These are phyloP conservation scores for Melieria omissa DNA, from an alignment of 2,888 invertebrate species.

Conservation along the genomic window DNA sequence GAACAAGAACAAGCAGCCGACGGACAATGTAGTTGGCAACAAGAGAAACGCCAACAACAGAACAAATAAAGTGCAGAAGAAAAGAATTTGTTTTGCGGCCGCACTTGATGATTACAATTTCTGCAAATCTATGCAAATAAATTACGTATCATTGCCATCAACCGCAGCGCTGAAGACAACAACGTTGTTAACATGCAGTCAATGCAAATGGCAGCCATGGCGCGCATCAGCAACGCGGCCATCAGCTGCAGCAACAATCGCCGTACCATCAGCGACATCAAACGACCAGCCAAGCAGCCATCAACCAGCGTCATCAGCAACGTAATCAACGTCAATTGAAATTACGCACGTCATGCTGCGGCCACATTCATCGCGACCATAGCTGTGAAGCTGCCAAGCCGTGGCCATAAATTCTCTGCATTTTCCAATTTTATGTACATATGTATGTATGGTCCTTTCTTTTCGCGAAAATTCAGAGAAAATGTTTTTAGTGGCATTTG, in stretches of 20 bases:
- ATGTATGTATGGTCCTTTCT: too few relatives aligned
- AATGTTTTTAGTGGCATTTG: too few relatives aligned
- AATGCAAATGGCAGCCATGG: too few relatives aligned
- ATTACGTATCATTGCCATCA: constrained; percentile 36
- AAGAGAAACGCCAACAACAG: not conserved
- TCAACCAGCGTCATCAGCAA: constrained; percentile 28
- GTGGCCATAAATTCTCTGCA: too few relatives aligned
- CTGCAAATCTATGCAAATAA: constrained; percentile 36
- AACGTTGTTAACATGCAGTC: not conserved
- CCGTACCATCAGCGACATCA: not conserved
- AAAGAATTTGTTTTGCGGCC: constrained; percentile 33
- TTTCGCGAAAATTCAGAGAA: too few relatives aligned
- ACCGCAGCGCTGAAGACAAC: constrained; percentile 1
- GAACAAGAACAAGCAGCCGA: not conserved
- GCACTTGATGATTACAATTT: constrained; percentile 36
- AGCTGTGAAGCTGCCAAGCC: not conserved
- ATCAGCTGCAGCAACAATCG: not conserved
- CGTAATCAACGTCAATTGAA: constrained; percentile 36
- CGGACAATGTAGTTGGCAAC: not conserved
- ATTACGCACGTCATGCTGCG: constrained; percentile 34
- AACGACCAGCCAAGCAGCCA: not conserved
- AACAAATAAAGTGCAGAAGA: not conserved
- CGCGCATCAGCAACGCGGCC: not conserved
- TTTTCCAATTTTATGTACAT: too few relatives aligned
- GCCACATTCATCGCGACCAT: constrained; percentile 9